These are phyloP conservation scores for Leptothorax acervorum DNA, from an alignment of 2,888 invertebrate genomes.

Conservation along the genomic window DNA sequence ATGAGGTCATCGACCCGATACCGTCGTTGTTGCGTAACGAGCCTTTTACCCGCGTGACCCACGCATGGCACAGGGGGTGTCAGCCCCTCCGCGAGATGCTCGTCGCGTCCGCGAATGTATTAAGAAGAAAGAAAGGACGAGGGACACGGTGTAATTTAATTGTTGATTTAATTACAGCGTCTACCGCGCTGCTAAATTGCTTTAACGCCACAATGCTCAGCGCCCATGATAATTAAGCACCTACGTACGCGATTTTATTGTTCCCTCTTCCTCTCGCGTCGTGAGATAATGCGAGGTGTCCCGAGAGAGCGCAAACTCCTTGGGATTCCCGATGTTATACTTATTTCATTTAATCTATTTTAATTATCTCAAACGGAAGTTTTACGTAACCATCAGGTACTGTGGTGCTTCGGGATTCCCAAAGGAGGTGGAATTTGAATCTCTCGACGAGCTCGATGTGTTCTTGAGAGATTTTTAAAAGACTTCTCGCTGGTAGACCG, in stretches of 20 bases:
- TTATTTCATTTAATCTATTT: constrained; percentile 25
- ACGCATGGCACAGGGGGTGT: not conserved
- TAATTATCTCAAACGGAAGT: constrained; percentile 34
- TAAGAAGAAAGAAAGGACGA: not conserved
- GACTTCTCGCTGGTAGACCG: not conserved
- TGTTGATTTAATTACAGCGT: constrained; percentile 46
- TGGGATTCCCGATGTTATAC: constrained; percentile 9
- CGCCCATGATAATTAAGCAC: constrained; percentile 38
- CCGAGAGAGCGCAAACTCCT: not conserved
- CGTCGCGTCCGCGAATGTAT: not conserved
- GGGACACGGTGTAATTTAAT: constrained; percentile 25
- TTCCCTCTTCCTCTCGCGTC: constrained; percentile 21
- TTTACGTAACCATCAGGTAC: not conserved
- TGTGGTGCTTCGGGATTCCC: not conserved
- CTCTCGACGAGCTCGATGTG: not conserved
- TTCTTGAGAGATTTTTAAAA: not conserved
- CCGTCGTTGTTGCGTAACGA: constrained; percentile 65
- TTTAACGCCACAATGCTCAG: constrained; percentile 29
- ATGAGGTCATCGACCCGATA: constrained; percentile 67
- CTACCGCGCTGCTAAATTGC: constrained; percentile 37
- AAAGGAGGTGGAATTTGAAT: constrained; percentile 9
- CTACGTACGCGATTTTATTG: constrained; percentile 40
- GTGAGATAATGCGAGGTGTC: constrained; percentile 24
- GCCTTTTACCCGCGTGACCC: constrained; percentile 62
- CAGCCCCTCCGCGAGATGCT: not conserved